Base-by-base conservation (phyloP, 1,140 invertebrate genomes). In the Phymorhynchus buccinoides region DNA sequence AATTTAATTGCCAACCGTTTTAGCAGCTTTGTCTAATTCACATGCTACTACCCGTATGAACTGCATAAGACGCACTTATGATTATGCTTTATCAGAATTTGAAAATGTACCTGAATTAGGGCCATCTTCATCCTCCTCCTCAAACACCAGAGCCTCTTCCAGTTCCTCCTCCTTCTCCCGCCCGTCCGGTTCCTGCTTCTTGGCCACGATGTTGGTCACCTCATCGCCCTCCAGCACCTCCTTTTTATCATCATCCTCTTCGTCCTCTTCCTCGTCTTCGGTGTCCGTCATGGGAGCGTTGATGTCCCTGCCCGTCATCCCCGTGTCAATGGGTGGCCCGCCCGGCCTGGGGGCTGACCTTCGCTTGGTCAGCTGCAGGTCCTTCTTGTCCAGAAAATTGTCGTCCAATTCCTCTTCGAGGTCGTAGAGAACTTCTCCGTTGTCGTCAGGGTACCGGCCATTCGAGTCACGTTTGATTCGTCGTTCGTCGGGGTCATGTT, bases 101-200 rank as follows among this genome's bases (percentile, higher is more conserved):
- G 22, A 22, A 22, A 32, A 71, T 32, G 32, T 12, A 75, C 73
- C 73, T 75, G 73, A 75, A 41, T 75, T 75, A 41, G 73, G 73
- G 18, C 73, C 73, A 22, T 75, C 73, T 37, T 75, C 73, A 37
- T 75, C 73, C 37, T 75, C 35, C 37, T 75, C 73, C 30, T 75
- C 73, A 75, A 75, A 75, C 12, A 75, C 73, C 37, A 75, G 73
- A 39, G 35, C 73, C 18, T 75, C 73, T 41, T 41, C 73, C 3
- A 37, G 73, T 41, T 75, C 73, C 9, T 73, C 68, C 14, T 75
- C 73, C 73, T 75, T 41, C 1, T 41, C 30, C 27, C 42, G 73
- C 7, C 73, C 73, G 37, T 41, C 37, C 0, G 73, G 3, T 41
- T 41, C 73, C 37, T 22, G 14, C 27, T 75, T 75, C 14, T 16